Conservation (phyloP, 2,797 vertebrate genomes). For the Peromyscus nudipes region DNA sequence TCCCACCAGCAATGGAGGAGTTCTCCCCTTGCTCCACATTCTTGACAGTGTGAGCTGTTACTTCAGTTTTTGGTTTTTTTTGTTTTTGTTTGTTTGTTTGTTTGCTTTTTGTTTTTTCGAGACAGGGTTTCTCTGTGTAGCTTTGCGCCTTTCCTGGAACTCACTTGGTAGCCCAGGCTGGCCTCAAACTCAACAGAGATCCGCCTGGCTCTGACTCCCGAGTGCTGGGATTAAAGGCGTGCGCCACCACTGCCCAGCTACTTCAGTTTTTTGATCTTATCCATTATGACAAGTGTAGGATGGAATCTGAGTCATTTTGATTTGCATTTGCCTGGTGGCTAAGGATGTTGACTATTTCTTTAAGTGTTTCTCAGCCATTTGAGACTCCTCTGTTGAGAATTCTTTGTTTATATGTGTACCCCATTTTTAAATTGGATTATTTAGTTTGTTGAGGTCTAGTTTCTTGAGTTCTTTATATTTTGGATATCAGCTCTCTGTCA, state of each 20-base stretch:
- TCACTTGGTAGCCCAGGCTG: no score
- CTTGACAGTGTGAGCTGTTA: neutral
- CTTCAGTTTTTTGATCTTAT: neutral
- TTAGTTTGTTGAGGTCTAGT: neutral
- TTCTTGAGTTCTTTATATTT: neutral
- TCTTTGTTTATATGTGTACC: no score
- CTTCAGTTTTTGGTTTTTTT: no score
- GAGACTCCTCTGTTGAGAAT: neutral
- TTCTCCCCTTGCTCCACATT: neutral
- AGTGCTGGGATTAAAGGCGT: no score
- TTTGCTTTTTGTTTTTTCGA: no score
- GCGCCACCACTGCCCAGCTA: no score
- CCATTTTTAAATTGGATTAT: neutral
- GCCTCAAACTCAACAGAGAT: no score
- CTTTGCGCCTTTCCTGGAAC: no score
- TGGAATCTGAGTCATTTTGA: neutral
- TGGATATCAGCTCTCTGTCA: neutral
- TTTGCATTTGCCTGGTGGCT: neutral
- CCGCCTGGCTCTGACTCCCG: no score
- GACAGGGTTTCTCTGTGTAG: no score
- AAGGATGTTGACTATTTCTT: neutral
- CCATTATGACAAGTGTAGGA: neutral
- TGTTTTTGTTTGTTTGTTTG: no score
- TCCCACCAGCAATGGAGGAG: neutral
- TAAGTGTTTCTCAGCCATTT: neutral